phyloP scores from a whole-genome alignment of 2,113 vertebrate species.

The Pygoscelis adeliae region DNA sequence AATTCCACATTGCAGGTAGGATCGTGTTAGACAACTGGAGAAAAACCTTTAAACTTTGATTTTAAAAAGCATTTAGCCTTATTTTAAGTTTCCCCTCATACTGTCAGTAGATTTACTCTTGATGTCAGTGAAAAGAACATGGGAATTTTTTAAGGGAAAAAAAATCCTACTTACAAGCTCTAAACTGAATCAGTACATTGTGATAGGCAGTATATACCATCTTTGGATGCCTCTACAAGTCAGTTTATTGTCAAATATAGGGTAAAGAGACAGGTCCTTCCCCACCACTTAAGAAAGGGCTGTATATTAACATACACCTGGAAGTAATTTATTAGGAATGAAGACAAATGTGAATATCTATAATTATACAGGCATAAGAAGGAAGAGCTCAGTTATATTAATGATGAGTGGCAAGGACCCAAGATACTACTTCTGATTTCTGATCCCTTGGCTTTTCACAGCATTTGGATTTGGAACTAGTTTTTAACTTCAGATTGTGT shows the following conservation, averaged over 20 bases:
- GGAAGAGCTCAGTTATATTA: background rate
- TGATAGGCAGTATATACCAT: background rate
- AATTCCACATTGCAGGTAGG: background rate
- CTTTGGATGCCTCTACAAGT: background rate
- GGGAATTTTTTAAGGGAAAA: background rate
- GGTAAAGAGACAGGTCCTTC: background rate
- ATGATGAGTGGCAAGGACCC: background rate
- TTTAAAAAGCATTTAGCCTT: background rate
- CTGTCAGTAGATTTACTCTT: background rate
- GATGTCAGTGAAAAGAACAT: background rate
- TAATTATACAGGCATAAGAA: background rate
- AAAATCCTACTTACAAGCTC: background rate
- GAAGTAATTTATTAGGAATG: background rate
- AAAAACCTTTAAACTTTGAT: background rate
- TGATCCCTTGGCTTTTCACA: background rate
- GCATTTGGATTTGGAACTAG: background rate
- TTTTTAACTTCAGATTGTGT: background rate
- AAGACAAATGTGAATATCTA: background rate
- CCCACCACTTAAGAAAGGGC: background rate
- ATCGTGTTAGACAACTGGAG: background rate
- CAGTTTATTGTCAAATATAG: background rate
- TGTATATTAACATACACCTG: background rate
- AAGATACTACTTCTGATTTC: background rate
- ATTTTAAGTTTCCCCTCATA: background rate
- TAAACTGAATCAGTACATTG: background rate